Base-by-base conservation (phyloP, 1,140 invertebrate genomes). In the Drosophila tropicalis region DNA sequence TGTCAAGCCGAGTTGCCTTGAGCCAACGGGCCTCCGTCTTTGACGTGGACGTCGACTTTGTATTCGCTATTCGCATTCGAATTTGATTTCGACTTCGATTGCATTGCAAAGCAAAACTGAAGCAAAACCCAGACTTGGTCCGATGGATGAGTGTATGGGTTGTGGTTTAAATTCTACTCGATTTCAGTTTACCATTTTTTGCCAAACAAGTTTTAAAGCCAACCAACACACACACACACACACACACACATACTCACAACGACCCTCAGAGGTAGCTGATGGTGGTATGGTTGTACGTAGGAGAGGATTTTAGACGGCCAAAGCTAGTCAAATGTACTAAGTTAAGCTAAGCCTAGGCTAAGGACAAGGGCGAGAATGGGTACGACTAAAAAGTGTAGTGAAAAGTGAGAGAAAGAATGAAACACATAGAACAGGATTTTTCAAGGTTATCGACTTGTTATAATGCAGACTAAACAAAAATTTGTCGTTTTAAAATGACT, bases 141-240 rank as follows among this genome's bases (percentile, higher is more conserved):
- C n/a, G 6, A 39, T 51, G 44, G 44, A 51, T 19, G 17, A 51
- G 15, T 57, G 41, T 58, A 25, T 71, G 72, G 44, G 67, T 68
- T 79, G 64, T 85, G 72, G 69, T 69, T 84, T 72, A 70, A 76
- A 85, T 72, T 79, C 79, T 85, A 84, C 77, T 70, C 60, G 81
- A 73, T 67, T 77, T 68, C 25, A 80, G 72, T 51, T 76, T 58
- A 69, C 66, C 72, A 83, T 73, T 83, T 80, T 79, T 83, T 32
- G 62, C 64, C 70, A 84, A 85, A 84, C 81, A 70, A 73, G 81
- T 84, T 84, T 84, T 73, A 40, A 29, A 72, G 71, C 62, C 69
- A 72, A 71, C 67, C 58, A 57, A n/a, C 41, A 64, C 34, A 64
- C 63, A 64, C 36, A 3, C 47, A 39, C 51, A 54, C 39, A 66